Percentiles rank a stretch among this genome's conserved stretches.
Conservation (phyloP, 2,797 vertebrate species). For the Enteromius radiatus region DNA sequence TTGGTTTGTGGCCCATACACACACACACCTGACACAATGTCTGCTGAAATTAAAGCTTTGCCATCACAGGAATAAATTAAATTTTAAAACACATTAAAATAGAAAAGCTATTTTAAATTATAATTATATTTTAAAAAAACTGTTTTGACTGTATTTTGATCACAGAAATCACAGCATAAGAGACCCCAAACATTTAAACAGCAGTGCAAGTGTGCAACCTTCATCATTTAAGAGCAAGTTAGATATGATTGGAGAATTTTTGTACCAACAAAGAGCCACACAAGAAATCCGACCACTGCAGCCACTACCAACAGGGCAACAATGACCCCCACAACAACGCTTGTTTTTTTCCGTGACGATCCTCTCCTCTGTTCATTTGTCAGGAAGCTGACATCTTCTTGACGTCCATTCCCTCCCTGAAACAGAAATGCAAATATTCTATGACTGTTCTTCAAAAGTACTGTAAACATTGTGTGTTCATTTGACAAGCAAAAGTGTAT, state of each 20-base stretch:
- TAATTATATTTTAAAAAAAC: background rate
- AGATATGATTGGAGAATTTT: background rate
- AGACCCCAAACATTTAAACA: background rate
- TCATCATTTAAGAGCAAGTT: background rate
- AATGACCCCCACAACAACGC: conserved; percentile 65
- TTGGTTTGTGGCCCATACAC: too few relatives aligned
- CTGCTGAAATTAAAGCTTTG: too few relatives aligned
- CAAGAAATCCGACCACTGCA: conserved; percentile 70
- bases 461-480: background rate
- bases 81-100: background rate
- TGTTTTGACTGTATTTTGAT: background rate
- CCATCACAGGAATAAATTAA: too few relatives aligned
- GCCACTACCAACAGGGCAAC: conserved; percentile 66
- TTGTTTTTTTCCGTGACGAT: conserved; percentile 33
- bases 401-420: conserved; percentile 60
- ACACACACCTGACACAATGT: too few relatives aligned
- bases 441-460: background rate
- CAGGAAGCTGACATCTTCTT: conserved; percentile 72
- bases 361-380: conserved; percentile 64
- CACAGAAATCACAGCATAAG: background rate
- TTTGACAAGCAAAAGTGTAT: background rate
- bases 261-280: conserved; percentile 79
- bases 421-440: background rate
- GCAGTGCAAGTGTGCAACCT: background rate
- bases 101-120: background rate